Percentiles rank a stretch among this genome's conserved stretches.
Conservation (phyloP, 2,113 vertebrate species). For the Rallus limicola region DNA sequence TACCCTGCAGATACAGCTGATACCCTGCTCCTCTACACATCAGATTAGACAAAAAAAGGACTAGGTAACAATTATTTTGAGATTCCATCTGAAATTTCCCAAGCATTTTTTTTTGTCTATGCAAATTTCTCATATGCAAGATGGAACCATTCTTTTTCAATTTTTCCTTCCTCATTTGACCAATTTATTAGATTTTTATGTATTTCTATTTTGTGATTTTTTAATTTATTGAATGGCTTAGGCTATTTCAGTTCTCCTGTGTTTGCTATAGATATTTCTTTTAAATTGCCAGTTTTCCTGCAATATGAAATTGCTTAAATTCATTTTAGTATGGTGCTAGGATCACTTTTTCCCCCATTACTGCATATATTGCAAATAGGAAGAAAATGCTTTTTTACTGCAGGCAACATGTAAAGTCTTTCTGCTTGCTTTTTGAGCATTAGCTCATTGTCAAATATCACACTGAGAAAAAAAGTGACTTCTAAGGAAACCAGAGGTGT, state of each 20-base stretch:
- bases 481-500: not conserved
- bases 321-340: constrained; percentile 11
- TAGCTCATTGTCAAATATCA: not conserved
- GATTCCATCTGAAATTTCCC: not conserved
- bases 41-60: not conserved
- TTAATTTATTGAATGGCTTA: not conserved
- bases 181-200: not conserved
- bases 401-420: not conserved
- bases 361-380: not conserved
- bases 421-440: not conserved
- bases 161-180: not conserved
- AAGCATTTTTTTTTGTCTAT: not conserved
- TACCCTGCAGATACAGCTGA: too few species aligned
- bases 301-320: constrained; percentile 12
- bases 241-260: not conserved
- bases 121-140: not conserved
- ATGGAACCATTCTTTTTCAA: not conserved
- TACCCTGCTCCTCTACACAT: not conserved
- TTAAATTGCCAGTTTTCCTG: constrained; percentile 5
- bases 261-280: constrained; percentile 41
- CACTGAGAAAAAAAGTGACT: not conserved
- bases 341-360: not conserved
- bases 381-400: constrained; percentile 15
- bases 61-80: not conserved
- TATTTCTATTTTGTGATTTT: not conserved